Evolutionary conservation across 2,797 vertebrate species (phyloP), one percentile per base, ranked within the genome.

Genomic region (Gymnothorax reevesii): DNA sequence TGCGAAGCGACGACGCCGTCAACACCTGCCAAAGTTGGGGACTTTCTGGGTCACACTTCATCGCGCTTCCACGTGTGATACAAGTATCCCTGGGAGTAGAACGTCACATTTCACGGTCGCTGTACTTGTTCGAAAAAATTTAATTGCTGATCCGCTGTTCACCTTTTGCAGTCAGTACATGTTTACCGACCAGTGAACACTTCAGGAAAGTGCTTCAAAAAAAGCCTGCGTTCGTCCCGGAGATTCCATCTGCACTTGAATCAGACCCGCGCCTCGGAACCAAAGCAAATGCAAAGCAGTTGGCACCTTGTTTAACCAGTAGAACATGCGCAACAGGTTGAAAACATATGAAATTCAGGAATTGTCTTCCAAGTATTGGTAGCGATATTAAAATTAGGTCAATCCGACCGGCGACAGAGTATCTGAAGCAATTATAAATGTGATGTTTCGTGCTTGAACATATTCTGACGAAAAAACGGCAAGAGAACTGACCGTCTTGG

Each of bases 271-370:
- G 62, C 33, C 7, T 25, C 9, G 64, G 66, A 52, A 57, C 13
- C 9, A 54, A n/a, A 80, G 64, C 64, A 66, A 49, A 85, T 62
- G 83, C 55, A 71, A 33, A 66, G 57, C 86, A 60, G 27, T 7
- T 25, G 82, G 57, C 86, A 60, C 55, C 12, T 25, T 54, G 17
- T 1, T 33, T 69, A 49, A 60, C 83, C 83, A 92, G 90, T 90
- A 88, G 86, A 86, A 91, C 91, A 90, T 92, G 87, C 91, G 91
- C 91, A 92, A 92, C 91, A 92, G 86, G 86, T 87, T 59, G n/a
- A 83, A 33, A 57, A 59, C 60, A 52, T 13, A n/a, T n/a, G 8
- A 83, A 84, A 66, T 9, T 60, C 60, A 66, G 62, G 60, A 69
- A 66, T 2, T 52, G 33, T 20, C 33, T 64, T 20, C 27, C 27